phyloP scores from a whole-genome alignment of 2,797 vertebrate genomes.

The Balearica regulorum region DNA sequence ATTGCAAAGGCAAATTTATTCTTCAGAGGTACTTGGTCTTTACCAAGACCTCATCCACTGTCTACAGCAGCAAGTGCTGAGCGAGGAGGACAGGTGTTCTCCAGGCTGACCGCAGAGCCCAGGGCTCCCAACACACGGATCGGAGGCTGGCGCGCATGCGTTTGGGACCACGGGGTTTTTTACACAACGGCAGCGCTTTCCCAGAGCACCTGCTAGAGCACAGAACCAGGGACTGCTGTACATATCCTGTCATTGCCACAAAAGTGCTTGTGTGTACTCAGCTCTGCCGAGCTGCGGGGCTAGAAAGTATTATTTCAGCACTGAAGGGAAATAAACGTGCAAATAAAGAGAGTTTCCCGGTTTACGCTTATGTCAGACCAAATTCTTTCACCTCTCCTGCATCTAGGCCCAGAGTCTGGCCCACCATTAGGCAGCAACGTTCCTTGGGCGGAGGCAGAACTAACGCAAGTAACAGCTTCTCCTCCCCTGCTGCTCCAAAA shows the following conservation, averaged over 20 bases:
- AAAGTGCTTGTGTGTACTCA: background rate
- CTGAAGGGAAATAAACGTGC: background rate
- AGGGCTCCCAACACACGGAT: background rate
- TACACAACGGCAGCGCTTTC: background rate
- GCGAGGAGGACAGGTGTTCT: background rate
- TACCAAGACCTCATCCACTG: background rate
- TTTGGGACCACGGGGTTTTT: background rate
- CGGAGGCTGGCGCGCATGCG: accelerated
- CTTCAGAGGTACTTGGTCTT: background rate
- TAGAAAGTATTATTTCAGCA: background rate
- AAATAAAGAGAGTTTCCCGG: background rate
- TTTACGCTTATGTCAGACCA: background rate
- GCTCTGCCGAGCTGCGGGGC: background rate
- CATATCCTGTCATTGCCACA: background rate
- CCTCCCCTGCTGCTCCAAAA: background rate
- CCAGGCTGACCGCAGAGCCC: background rate
- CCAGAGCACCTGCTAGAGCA: background rate
- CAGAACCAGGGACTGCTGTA: background rate
- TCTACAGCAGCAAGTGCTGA: background rate
- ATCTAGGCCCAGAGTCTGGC: background rate
- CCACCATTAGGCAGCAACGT: background rate
- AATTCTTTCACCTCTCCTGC: background rate
- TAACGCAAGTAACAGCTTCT: background rate
- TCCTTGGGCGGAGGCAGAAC: background rate
- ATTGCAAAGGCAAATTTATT: background rate